A percentile compares a stretch with the other conserved stretches of the same genome.
These are phyloP conservation scores for Drosophila austrosaltans DNA, from an alignment of 2,888 invertebrate species.

Conservation along the genomic window DNA sequence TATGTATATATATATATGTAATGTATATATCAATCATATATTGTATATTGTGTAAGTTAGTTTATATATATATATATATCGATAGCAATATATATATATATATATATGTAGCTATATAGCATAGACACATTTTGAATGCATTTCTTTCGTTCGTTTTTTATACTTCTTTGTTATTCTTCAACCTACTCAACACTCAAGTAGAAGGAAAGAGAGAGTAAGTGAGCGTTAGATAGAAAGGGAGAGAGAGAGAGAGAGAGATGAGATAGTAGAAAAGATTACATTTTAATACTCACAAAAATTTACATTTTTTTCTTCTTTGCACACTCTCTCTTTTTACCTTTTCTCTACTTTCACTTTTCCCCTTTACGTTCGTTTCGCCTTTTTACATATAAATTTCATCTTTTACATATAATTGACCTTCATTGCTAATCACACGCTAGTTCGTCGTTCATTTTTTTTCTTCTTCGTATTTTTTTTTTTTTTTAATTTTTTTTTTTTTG, in stretches of 20 bases:
- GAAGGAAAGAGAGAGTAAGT: not conserved
- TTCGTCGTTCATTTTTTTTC: constrained; percentile 44
- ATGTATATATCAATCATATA: not conserved
- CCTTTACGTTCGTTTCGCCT: constrained; percentile 38
- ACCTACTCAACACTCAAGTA: not conserved
- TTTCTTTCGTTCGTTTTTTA: constrained; percentile 43
- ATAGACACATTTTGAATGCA: constrained; percentile 75
- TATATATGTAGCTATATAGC: constrained; percentile 54
- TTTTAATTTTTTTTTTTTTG: not conserved
- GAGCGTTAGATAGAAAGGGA: not conserved
- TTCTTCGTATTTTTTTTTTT: not conserved
- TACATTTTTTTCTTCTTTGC: constrained; percentile 47
- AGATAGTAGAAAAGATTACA: not conserved
- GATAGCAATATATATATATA: constrained; percentile 46
- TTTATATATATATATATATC: constrained; percentile 33
- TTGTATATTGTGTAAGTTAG: constrained; percentile 12
- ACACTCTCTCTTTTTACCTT: not conserved
- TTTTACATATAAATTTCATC: constrained; percentile 68
- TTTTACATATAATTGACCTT: constrained; percentile 75
- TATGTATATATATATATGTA: constrained; percentile 9
- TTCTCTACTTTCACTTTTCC: not conserved
- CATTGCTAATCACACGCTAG: constrained; percentile 79
- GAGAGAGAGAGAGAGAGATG: not conserved
- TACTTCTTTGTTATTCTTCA: not conserved
- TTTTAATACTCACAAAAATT: constrained; percentile 26